Conservation (phyloP, 2,113 vertebrate species). For the Protobothrops mucrosquamatus region DNA sequence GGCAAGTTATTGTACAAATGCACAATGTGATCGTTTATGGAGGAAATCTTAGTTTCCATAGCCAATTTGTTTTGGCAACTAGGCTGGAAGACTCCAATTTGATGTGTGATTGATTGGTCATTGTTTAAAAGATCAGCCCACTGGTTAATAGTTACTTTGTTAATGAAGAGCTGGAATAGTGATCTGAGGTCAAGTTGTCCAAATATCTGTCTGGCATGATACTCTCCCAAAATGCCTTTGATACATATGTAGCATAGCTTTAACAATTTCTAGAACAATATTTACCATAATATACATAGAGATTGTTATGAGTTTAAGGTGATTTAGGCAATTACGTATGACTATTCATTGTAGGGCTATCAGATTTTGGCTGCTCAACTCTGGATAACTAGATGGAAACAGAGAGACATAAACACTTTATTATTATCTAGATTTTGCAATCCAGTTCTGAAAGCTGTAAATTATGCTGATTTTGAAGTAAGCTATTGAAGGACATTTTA, state of each 20-base stretch:
- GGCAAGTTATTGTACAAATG: background rate
- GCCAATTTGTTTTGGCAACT: background rate
- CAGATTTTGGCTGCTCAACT: background rate
- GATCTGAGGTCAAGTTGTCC: background rate
- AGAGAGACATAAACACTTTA: background rate
- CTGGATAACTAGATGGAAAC: background rate
- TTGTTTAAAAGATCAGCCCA: background rate
- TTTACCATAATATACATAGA: background rate
- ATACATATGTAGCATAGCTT: background rate
- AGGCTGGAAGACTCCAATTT: background rate
- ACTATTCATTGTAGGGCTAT: background rate
- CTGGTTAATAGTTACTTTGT: background rate
- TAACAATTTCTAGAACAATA: slow-evolving; percentile 12
- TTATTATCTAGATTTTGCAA: background rate
- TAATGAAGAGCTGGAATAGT: slow-evolving; percentile 19
- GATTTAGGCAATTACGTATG: background rate
- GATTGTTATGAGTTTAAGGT: background rate
- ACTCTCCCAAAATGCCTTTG: background rate
- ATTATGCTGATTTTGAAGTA: background rate
- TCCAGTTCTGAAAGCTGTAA: background rate
- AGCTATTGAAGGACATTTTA: background rate
- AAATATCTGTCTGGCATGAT: slow-evolving; percentile 8
- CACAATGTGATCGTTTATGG: background rate
- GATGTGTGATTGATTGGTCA: background rate
- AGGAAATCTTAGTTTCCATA: background rate